Percentiles rank a stretch among this genome's conserved stretches.
Evolutionary conservation across 1,140 invertebrate species (phyloP).

Genomic region (Tyrophagus putrescentiae): DNA sequence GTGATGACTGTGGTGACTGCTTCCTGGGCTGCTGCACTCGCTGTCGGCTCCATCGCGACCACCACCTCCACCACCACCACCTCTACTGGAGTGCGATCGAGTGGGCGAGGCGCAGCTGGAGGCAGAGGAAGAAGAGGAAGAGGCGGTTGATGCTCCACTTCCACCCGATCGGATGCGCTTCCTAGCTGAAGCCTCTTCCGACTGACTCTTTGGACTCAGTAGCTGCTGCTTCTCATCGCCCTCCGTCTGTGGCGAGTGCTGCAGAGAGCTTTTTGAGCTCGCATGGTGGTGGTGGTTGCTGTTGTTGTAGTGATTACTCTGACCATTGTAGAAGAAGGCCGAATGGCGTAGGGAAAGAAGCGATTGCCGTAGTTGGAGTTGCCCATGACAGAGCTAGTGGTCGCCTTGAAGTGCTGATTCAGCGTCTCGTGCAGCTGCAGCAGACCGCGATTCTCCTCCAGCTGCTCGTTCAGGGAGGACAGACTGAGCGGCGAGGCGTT

Average conservation of each 20-base stretch:
- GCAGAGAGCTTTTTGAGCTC: no score
- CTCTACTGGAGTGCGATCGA: background rate
- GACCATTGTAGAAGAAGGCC: no score
- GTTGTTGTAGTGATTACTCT: no score
- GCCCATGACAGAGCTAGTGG: background rate
- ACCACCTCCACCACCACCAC: background rate
- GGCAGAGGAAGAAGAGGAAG: background rate
- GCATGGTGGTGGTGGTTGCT: no score
- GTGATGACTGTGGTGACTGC: background rate
- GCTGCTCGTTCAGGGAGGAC: background rate
- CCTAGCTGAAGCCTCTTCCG: background rate
- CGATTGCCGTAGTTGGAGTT: background rate
- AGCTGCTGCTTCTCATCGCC: background rate
- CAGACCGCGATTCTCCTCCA: constrained; percentile 9
- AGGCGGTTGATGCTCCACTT: background rate
- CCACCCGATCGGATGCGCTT: background rate
- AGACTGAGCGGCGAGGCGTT: background rate
- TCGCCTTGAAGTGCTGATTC: constrained; percentile 17
- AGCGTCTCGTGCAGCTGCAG: constrained; percentile 12
- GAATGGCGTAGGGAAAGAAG: background rate
- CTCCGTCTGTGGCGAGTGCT: background rate
- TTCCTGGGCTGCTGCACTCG: background rate
- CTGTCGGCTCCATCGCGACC: background rate
- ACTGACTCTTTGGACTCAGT: background rate
- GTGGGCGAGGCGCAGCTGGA: background rate